These are phyloP conservation scores for Eupithecia vulgata DNA, from an alignment of 2,888 invertebrate genomes.

Conservation along the genomic window DNA sequence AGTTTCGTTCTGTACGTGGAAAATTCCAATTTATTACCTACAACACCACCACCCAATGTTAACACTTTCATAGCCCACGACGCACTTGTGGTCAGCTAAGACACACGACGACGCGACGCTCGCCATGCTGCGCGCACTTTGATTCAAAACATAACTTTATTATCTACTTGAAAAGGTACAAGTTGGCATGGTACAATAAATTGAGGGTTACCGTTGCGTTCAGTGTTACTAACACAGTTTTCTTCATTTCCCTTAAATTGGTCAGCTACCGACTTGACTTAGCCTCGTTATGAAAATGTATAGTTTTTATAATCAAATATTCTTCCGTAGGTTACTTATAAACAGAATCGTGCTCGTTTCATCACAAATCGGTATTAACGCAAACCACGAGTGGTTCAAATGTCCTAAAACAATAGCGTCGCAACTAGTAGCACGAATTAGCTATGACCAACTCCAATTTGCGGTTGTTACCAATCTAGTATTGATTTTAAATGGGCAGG, in stretches of 20 bases:
- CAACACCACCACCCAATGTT: not conserved
- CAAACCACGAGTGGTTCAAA: not conserved
- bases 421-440: not conserved
- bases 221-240: slow-evolving; percentile 4
- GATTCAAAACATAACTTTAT: too few relatives aligned
- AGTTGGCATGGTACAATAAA: too few relatives aligned
- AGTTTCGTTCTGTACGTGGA: slow-evolving; percentile 30
- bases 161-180: too few relatives aligned
- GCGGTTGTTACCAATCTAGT: not conserved
- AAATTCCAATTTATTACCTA: slow-evolving; percentile 26
- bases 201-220: not conserved
- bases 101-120: too few relatives aligned
- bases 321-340: not conserved
- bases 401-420: slow-evolving; percentile 1
- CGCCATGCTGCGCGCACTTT: too few relatives aligned
- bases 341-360: not conserved
- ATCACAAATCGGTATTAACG: not conserved
- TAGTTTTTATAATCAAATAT: not conserved
- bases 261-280: not conserved
- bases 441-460: not conserved
- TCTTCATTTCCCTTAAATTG: not conserved
- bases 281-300: not conserved
- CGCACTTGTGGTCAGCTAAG: too few relatives aligned
- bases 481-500: slow-evolving; percentile 51
- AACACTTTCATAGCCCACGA: too few relatives aligned